Evolutionary conservation across 2,888 invertebrate genomes (phyloP).

Genomic region (Oasisia sp.): DNA sequence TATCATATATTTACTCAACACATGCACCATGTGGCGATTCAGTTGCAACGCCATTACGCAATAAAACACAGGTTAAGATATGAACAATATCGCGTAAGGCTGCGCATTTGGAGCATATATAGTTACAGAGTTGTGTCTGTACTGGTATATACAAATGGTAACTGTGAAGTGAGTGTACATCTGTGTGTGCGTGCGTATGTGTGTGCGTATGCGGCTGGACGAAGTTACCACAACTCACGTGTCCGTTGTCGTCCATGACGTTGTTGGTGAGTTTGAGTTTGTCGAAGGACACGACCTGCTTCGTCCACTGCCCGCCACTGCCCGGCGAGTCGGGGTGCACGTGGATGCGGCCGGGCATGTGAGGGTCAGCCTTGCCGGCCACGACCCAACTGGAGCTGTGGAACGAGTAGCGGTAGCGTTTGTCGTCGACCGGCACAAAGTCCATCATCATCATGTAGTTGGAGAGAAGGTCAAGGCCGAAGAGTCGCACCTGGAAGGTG

Average conservation of each 20-base stretch:
- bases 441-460: conserved; percentile 94
- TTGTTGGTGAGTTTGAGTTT: conserved; percentile 97
- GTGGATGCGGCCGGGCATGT: conserved; percentile 93
- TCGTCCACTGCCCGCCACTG: conserved; percentile 94
- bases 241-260: conserved; percentile 95
- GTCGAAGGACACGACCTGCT: conserved; percentile 95
- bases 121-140: background rate
- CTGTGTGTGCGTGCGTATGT: too few species aligned
- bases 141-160: background rate
- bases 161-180: background rate
- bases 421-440: conserved; percentile 95
- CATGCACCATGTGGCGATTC: background rate
- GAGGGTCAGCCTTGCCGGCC: conserved; percentile 70
- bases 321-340: conserved; percentile 97
- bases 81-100: background rate
- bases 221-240: conserved; percentile 76
- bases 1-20: background rate
- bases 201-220: background rate
- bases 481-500: conserved; percentile 85
- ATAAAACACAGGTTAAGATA: background rate
- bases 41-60: background rate
- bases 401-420: conserved; percentile 94
- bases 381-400: conserved; percentile 68
- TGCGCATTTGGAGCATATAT: background rate
- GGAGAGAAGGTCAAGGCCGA: conserved; percentile 85